A percentile compares a stretch with the other conserved stretches of the same genome.
Evolutionary conservation across 1,140 invertebrate species (phyloP).

Genomic region (Zaprionus tsacasi): DNA sequence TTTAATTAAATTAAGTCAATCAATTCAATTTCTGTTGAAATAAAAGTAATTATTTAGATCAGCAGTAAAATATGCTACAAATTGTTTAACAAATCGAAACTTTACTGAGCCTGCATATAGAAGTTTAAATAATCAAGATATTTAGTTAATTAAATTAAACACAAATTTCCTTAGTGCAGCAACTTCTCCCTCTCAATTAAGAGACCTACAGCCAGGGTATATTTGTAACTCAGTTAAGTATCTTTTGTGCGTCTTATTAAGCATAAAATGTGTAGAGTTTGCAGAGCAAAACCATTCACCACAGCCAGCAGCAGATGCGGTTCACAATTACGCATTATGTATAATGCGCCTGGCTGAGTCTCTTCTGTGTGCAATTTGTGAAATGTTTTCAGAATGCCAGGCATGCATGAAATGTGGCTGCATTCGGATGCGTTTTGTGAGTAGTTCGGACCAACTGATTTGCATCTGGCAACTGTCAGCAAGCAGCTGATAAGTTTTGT

Average conservation of each 20-base stretch:
- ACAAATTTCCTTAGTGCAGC: not conserved
- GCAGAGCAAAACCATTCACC: conserved; percentile 24
- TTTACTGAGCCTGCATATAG: too few species aligned
- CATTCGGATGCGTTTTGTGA: conserved; percentile 19
- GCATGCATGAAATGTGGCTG: conserved; percentile 71
- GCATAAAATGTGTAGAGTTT: conserved; percentile 24
- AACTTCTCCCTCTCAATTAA: not conserved
- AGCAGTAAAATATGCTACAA: too few species aligned
- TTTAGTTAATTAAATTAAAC: not conserved
- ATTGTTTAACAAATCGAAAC: too few species aligned
- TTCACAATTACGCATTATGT: conserved; percentile 43
- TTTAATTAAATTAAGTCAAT: too few species aligned
- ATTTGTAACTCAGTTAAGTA: not conserved
- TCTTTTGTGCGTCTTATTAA: conserved; percentile 8
- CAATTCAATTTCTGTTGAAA: too few species aligned
- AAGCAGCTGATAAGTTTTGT: conserved; percentile 40
- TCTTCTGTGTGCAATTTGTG: conserved; percentile 18
- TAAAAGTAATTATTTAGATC: too few species aligned
- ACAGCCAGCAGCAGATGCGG: conserved; percentile 37
- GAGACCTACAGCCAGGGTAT: too few species aligned
- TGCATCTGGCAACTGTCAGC: conserved; percentile 58
- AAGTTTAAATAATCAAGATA: too few species aligned
- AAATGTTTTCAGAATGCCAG: conserved; percentile 24
- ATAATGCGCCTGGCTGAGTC: conserved; percentile 13
- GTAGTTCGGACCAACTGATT: conserved; percentile 56